Conservation (phyloP, 1,140 invertebrate species). For the Cydia splendana region DNA sequence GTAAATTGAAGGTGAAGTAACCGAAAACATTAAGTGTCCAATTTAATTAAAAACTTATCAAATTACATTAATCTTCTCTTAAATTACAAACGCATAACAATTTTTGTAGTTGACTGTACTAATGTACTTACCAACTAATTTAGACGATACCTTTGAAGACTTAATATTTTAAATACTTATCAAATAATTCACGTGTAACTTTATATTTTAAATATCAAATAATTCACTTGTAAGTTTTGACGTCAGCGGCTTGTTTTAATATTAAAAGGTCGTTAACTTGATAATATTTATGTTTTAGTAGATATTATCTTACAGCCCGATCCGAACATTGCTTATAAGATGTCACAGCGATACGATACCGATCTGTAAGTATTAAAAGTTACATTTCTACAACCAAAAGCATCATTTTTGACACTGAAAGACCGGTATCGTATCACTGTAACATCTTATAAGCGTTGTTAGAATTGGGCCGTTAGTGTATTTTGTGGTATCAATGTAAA, state of each 20-base stretch:
- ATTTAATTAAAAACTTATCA: neutral
- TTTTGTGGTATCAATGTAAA: neutral
- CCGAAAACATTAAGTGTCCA: neutral
- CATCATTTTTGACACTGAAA: too few species aligned
- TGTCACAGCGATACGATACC: too few species aligned
- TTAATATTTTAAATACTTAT: neutral
- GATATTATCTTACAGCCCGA: too few species aligned
- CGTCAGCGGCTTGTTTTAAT: slow-evolving; percentile 5
- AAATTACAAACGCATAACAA: neutral
- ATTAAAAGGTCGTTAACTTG: slow-evolving; percentile 22
- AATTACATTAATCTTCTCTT: neutral
- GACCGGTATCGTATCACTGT: too few species aligned
- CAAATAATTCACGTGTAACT: neutral
- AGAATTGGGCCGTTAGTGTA: neutral
- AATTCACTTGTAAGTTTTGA: neutral
- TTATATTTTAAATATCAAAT: neutral
- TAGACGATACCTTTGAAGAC: neutral
- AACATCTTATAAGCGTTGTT: too few species aligned
- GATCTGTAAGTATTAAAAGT: too few species aligned
- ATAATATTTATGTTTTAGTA: slow-evolving; percentile 14
- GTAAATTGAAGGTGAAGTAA: neutral
- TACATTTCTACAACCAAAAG: too few species aligned
- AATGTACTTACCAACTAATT: neutral
- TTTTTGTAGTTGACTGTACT: neutral
- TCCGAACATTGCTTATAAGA: too few species aligned